These are phyloP conservation scores for Microchrysa polita DNA, from an alignment of 2,888 invertebrate genomes.

Conservation along the genomic window DNA sequence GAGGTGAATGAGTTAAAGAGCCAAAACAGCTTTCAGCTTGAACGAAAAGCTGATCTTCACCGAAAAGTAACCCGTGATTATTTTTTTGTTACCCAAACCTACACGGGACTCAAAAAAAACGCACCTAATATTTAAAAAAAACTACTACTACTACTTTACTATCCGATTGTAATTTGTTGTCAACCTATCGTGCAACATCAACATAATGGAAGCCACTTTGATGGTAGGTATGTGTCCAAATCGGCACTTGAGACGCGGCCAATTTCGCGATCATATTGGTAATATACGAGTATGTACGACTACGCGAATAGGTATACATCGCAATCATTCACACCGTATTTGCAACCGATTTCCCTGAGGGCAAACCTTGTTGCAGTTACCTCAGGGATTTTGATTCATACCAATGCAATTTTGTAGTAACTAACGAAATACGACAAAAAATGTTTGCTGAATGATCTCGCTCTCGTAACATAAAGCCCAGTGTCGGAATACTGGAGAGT, in stretches of 20 bases:
- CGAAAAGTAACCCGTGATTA: too few relatives aligned
- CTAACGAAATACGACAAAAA: background rate
- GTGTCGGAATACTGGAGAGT: too few relatives aligned
- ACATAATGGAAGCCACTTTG: conserved; percentile 21
- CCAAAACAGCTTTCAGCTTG: too few relatives aligned
- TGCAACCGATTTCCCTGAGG: conserved; percentile 41
- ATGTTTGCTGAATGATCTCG: background rate
- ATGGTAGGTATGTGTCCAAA: too few relatives aligned
- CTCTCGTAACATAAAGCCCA: too few relatives aligned
- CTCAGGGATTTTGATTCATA: background rate
- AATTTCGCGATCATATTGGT: conserved; percentile 6
- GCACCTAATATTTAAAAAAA: too few relatives aligned
- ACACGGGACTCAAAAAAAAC: too few relatives aligned
- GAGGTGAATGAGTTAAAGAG: too few relatives aligned
- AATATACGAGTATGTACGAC: conserved; percentile 27
- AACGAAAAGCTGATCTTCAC: too few relatives aligned
- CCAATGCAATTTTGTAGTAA: background rate
- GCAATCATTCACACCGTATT: conserved; percentile 13
- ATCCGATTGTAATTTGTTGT: conserved; percentile 31
- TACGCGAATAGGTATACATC: conserved; percentile 12
- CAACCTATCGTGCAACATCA: conserved; percentile 32
- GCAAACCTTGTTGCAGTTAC: conserved; percentile 27
- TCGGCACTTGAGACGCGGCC: background rate
- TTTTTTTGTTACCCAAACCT: too few relatives aligned
- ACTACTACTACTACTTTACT: too few relatives aligned